Evolutionary conservation across 2,113 vertebrate genomes (phyloP).

Genomic region (Rhinolophus sinicus): DNA sequence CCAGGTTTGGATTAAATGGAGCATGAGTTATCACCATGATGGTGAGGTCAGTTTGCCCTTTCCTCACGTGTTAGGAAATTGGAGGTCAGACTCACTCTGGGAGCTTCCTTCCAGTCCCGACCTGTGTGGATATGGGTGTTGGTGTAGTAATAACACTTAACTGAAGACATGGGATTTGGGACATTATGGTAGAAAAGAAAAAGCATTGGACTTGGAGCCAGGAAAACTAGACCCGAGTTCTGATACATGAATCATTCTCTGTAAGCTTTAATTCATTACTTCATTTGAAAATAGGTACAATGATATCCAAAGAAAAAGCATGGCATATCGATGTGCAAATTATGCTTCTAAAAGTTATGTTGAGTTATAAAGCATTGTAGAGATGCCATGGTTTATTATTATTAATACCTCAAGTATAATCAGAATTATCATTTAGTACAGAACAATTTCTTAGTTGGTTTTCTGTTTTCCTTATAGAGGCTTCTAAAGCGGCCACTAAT

Average conservation of each 20-base stretch:
- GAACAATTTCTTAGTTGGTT: background rate
- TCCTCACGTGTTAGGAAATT: background rate
- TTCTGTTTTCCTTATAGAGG: background rate
- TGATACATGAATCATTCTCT: background rate
- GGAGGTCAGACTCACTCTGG: background rate
- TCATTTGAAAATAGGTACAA: background rate
- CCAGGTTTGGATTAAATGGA: background rate
- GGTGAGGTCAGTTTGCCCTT: background rate
- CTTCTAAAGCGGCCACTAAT: accelerated
- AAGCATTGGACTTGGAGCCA: background rate
- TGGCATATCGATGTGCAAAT: background rate
- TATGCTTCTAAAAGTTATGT: background rate
- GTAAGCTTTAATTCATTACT: background rate
- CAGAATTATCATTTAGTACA: background rate
- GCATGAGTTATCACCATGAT: background rate
- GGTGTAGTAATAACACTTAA: background rate
- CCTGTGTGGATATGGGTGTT: background rate
- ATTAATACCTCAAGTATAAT: background rate
- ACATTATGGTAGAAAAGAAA: background rate
- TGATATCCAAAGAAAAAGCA: background rate
- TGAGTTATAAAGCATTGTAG: background rate
- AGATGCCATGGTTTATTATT: background rate
- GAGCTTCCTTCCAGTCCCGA: background rate
- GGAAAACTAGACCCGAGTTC: background rate
- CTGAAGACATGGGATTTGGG: background rate